Evolutionary conservation across 2,888 invertebrate species (phyloP).

Genomic region (Chamaedrilus cognettii): DNA sequence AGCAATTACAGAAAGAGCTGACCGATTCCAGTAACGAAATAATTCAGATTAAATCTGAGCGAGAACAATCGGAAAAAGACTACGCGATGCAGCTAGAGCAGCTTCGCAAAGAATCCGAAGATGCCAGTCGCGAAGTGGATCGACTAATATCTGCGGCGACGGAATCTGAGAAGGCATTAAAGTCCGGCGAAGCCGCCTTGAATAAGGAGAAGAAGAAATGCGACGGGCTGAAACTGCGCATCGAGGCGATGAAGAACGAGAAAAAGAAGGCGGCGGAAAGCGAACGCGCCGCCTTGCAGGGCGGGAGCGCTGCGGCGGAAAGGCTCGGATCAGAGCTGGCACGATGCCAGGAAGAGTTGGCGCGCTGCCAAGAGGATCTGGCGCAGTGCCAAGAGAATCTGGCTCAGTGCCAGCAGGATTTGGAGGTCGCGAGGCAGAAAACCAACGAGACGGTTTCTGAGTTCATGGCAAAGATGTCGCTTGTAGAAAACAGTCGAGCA

Average conservation of each 20-base stretch:
- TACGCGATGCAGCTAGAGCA: background rate
- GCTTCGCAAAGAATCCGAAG: background rate
- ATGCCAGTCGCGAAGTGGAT: background rate
- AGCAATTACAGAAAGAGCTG: no score
- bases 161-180: constrained; percentile 1
- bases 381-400: background rate
- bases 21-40: no score
- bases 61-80: background rate
- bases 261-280: background rate
- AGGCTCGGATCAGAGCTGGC: background rate
- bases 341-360: background rate
- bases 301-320: background rate
- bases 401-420: background rate
- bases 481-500: no score
- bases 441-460: no score
- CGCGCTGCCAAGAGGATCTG: background rate
- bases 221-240: constrained; percentile 7
- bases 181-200: background rate
- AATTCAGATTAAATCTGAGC: background rate
- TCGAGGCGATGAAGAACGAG: constrained; percentile 4
- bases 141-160: background rate
- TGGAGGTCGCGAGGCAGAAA: background rate
- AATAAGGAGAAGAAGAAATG: constrained; percentile 3
- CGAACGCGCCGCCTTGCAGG: background rate
- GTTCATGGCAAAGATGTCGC: no score